Evolutionary conservation across 64 coral and sea anemone species (phyloP), one percentile per base, ranked within the genome.

Genomic region (Orbicella faveolata): DNA sequence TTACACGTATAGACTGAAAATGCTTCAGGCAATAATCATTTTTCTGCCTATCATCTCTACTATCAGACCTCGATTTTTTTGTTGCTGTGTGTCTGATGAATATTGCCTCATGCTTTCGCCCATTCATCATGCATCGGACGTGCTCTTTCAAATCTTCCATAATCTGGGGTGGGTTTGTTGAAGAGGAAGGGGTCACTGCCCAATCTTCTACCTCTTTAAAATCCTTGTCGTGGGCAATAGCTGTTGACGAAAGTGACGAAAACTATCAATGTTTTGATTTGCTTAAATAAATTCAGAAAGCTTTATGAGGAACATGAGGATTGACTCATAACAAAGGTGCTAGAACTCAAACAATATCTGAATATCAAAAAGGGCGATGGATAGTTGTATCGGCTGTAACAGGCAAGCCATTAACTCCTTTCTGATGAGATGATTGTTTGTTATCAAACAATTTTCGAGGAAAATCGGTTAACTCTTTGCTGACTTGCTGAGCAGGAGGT

Each of bases 121-220:
- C 92, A 75, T 93, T 30, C 92, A 84, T 89, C 92, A 93, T 89
- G 36, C 0, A 89, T 1, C 86, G 78, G 0, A 93, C 79, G 70
- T 77, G 78, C 26, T 93, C 79, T 63, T 93, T 93, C 34, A 93
- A 16, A 10, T 83, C 78, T 17, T 89, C 72, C 92, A 93, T 88
- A 2, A 69, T 53, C 62, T 83, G 33, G 36, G 61, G 88, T 1
- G 57, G 70, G 3, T 77, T n/a, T 39, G 86, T 76, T 13, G 86
- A 89, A n/a, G 92, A 89, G 16, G 91, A 89, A 0, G 92, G 92
- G 23, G 92, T 79, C 34, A 79, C 76, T 36, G 86, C 79, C 92
- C 92, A 93, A 34, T 93, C 86, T 64, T 89, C 79, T 4, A 93
- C 92, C 3, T 93, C 92, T 36, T 48, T 88, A 37, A 93, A 89